Evolutionary conservation across 2,797 vertebrate species (phyloP).

Genomic region (Rachycentron canadum): DNA sequence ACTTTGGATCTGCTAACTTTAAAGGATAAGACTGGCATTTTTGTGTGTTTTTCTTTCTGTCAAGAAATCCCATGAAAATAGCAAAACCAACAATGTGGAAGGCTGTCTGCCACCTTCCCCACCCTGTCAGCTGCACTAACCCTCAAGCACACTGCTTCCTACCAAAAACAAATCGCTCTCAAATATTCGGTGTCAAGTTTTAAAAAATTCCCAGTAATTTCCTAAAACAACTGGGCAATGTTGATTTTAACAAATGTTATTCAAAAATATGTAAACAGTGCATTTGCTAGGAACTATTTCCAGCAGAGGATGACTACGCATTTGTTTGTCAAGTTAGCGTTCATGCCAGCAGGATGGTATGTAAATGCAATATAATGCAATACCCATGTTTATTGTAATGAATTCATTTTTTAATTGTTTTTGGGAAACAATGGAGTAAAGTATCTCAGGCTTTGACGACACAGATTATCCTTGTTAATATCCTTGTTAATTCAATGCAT

Average conservation of each 20-base stretch:
- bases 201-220: background rate
- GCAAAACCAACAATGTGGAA: background rate
- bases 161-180: background rate
- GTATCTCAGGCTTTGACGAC: background rate
- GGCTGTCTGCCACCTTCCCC: background rate
- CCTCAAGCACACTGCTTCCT: background rate
- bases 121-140: background rate
- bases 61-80: constrained; percentile 24
- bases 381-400: background rate
- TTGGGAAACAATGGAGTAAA: background rate
- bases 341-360: background rate
- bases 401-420: too few species aligned
- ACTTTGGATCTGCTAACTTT: background rate
- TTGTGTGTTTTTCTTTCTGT: background rate
- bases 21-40: constrained; percentile 5
- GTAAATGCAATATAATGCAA: background rate
- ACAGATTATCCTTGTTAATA: background rate
- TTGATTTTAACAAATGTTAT: background rate
- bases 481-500: background rate
- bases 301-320: constrained; percentile 12
- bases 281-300: constrained; percentile 3
- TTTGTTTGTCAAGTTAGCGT: background rate
- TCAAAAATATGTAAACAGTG: background rate
- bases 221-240: background rate
- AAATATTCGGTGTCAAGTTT: background rate